Evolutionary conservation across 2,113 vertebrate genomes (phyloP).

Genomic region (Hyaena hyaena): DNA sequence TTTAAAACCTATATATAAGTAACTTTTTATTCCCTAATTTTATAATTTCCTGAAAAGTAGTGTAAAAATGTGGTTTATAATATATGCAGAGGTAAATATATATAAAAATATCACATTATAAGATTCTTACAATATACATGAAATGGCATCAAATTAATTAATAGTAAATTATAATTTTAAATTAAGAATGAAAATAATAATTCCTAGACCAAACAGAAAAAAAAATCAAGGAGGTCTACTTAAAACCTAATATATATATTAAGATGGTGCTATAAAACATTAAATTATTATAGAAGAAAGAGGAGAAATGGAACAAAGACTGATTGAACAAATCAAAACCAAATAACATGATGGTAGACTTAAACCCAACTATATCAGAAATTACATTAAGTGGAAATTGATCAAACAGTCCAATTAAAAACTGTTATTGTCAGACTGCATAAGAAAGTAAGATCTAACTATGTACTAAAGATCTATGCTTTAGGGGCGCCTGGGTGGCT

Average conservation of each 20-base stretch:
- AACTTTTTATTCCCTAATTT: slow-evolving; percentile 5
- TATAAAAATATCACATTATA: neutral
- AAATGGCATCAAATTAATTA: slow-evolving; percentile 25
- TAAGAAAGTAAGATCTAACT: neutral
- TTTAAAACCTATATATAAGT: neutral
- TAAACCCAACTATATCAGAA: neutral
- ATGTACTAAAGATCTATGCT: neutral
- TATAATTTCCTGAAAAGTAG: slow-evolving; percentile 29
- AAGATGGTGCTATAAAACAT: neutral
- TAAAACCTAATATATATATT: neutral
- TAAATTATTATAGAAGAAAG: slow-evolving; percentile 7
- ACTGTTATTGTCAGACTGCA: neutral
- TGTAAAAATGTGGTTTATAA: neutral
- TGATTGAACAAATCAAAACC: neutral
- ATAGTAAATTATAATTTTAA: neutral
- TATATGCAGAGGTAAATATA: slow-evolving; percentile 29
- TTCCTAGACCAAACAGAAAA: neutral
- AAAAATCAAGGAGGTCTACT: neutral
- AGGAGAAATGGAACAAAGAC: neutral
- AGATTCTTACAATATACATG: neutral
- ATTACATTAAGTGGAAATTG: neutral
- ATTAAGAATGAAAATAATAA: slow-evolving; percentile 2
- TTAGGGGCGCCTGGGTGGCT: neutral
- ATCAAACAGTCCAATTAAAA: neutral
- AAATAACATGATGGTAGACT: neutral